Evolutionary conservation across 2,888 invertebrate species (phyloP).

Genomic region (Meiosimyza decipiens): DNA sequence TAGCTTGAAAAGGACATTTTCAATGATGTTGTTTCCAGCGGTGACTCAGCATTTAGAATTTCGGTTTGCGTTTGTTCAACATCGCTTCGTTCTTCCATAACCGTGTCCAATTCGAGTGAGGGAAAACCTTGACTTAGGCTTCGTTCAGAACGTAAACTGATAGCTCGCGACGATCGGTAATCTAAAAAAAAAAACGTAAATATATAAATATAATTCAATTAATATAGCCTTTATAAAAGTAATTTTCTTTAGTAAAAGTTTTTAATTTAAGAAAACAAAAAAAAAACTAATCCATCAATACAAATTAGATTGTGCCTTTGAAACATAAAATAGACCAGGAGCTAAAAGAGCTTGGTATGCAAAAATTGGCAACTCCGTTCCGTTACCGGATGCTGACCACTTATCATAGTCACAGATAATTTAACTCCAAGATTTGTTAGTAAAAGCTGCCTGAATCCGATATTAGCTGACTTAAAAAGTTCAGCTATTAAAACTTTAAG

Average conservation of each 20-base stretch:
- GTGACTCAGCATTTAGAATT: conserved; percentile 65
- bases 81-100: conserved; percentile 87
- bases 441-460: too few species aligned
- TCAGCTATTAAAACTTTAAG: too few species aligned
- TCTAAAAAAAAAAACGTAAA: conserved; percentile 50
- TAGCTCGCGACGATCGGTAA: conserved; percentile 72
- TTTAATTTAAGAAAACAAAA: not conserved
- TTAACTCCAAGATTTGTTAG: too few species aligned
- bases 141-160: conserved; percentile 73
- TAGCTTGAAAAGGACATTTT: conserved; percentile 62
- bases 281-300: too few species aligned
- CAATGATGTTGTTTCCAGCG: conserved; percentile 61
- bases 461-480: too few species aligned
- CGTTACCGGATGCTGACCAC: too few species aligned
- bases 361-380: too few species aligned
- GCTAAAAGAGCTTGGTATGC: too few species aligned
- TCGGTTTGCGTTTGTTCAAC: conserved; percentile 76
- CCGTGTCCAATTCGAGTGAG: conserved; percentile 83
- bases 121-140: conserved; percentile 81
- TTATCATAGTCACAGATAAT: too few species aligned
- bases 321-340: too few species aligned
- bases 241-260: not conserved
- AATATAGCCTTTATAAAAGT: not conserved
- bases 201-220: conserved; percentile 6
- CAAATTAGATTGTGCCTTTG: too few species aligned